These are phyloP conservation scores for Kryptolebias marmoratus DNA, from an alignment of 2,113 vertebrate species.

Conservation along the genomic window DNA sequence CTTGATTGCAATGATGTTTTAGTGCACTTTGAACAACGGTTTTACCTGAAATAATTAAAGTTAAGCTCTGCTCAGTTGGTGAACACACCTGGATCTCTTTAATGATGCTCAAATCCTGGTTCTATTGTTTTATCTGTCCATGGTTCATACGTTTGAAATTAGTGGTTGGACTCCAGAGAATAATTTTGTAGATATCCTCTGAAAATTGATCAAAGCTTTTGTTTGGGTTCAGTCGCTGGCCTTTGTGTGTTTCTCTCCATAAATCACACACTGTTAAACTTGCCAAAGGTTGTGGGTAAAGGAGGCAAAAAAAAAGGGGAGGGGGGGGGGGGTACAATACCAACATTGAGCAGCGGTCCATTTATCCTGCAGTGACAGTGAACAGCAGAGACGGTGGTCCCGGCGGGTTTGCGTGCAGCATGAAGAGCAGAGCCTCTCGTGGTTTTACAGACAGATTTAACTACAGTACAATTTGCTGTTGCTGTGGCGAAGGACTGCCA, in stretches of 20 bases:
- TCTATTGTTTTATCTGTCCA: conserved; percentile 52
- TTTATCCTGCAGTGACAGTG: conserved; percentile 62
- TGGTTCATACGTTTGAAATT: conserved; percentile 47
- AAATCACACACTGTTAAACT: conserved; percentile 62
- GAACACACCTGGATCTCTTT: conserved; percentile 57
- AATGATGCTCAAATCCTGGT: conserved; percentile 60
- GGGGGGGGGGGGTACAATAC: not conserved
- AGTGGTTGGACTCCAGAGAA: conserved; percentile 60
- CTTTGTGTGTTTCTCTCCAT: conserved; percentile 58
- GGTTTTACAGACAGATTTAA: conserved; percentile 73
- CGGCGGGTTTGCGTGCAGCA: conserved; percentile 44
- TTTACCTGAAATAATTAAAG: conserved; percentile 51
- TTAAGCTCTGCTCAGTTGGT: conserved; percentile 43
- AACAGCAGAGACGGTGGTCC: conserved; percentile 45
- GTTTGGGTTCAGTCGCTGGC: conserved; percentile 62
- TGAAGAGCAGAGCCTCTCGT: conserved; percentile 56
- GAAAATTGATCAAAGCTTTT: conserved; percentile 68
- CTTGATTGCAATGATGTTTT: conserved; percentile 7
- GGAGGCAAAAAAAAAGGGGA: no score
- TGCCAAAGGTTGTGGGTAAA: conserved; percentile 36
- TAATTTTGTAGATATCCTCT: conserved; percentile 53
- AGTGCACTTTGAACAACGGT: conserved; percentile 23
- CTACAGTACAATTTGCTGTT: conserved; percentile 65
- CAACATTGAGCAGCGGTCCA: conserved; percentile 31
- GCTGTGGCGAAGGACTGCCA: conserved; percentile 60